Evolutionary conservation across 2,113 vertebrate genomes (phyloP), one percentile per base, ranked within the genome.

Genomic region (Pterocles burchelli): DNA sequence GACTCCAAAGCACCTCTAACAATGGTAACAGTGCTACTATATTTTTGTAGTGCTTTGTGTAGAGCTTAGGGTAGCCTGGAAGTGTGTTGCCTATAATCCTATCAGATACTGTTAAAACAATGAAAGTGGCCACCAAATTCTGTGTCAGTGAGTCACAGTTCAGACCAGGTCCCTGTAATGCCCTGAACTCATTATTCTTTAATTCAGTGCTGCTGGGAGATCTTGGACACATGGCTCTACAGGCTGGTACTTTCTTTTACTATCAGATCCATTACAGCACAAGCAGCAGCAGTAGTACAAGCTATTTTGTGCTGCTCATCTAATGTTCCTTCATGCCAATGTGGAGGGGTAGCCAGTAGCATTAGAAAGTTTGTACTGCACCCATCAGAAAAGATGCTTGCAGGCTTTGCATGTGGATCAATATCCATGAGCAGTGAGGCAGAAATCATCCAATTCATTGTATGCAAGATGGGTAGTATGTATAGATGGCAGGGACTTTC

Each of bases 81-180:
- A 93, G 66, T 54, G 54, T 66, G 72, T 41, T 85, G 63, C 34
- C 43, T 25, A 3, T 88, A 91, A 75, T 75, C 75, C 71, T 82
- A 13, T 94, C 20, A 28, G 88, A 78, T 25, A 17, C 61, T 71
- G 63, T 61, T 82, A 88, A 91, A 93, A 21, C 74, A 82, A 41
- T 62, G 54, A 76, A 93, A 92, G 51, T 4, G 6, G 28, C 65
- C 48, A 62, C 59, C 55, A 67, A 74, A 70, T 84, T 95, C 72
- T 95, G 67, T 88, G 67, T 65, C 79, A 92, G 63, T 74, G 83
- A 25, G 51, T 86, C 57, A 51, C 1, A 6, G 24, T 80, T 92
- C 68, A 66, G 48, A 43, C 17, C 21, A 54, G 55, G 55, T 66
- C 90, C 38, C 45, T 55, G 26, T 31, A 45, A 57, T 65, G 36